Conservation (phyloP, 2,797 vertebrate genomes). For the Neomorphus geoffroyi region DNA sequence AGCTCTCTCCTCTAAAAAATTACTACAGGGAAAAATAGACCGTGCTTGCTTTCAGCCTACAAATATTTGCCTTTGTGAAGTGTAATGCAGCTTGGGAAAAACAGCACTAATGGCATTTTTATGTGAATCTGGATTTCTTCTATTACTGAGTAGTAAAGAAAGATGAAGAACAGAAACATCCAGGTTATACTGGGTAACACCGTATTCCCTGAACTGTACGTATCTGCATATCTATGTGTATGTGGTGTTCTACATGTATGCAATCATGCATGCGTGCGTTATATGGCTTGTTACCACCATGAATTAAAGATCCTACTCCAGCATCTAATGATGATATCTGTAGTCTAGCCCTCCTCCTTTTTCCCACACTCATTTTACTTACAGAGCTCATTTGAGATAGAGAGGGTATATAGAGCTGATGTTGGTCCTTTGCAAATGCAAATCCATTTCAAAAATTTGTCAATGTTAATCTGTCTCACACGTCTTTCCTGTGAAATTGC, state of each 20-base stretch:
- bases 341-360: neutral
- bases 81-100: neutral
- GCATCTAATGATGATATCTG: neutral
- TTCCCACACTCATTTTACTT: neutral
- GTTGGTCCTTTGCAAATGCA: neutral
- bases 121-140: neutral
- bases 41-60: neutral
- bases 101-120: neutral
- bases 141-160: neutral
- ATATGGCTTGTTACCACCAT: neutral
- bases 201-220: neutral
- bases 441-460: neutral
- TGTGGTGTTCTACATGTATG: neutral
- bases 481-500: neutral
- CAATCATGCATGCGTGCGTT: neutral
- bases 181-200: neutral
- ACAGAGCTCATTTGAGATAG: neutral
- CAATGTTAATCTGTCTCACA: neutral
- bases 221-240: neutral
- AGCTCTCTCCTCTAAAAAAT: neutral
- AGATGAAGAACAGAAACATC: neutral
- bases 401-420: neutral
- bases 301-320: neutral
- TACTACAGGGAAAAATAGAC: slow-evolving; percentile 2
- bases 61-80: slow-evolving; percentile 1